Base-by-base conservation (phyloP, 2,113 vertebrate genomes). In the Psophia crepitans region DNA sequence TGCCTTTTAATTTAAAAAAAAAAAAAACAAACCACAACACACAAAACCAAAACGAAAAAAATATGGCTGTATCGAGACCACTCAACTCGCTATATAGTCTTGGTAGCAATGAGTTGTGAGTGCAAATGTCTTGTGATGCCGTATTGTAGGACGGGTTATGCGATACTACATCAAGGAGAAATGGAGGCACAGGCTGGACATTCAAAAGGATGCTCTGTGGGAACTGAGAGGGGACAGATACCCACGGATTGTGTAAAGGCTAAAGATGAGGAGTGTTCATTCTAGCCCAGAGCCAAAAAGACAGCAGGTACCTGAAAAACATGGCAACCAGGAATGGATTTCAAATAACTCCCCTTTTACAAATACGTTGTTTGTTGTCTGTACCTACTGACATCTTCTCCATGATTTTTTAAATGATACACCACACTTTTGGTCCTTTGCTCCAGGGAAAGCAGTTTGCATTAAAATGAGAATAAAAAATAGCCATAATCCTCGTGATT, bases 381-480 rank as follows among this genome's bases (percentile, higher is more conserved):
- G 1, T 21, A 60, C 58, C 48, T 37, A n/a, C 39, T 54, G 71
- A 35, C 28, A 57, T 26, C 2, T 0, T 22, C 5, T 39, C 32
- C 4, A 1, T 22, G 33, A 58, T 53, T 78, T 85, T 92, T 74
- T 56, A 74, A 74, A 87, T n/a, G 30, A 89, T 15, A 35, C 19
- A 39, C 37, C 58, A 65, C 10, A 6, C 28, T 92, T 76, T 28
- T 66, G 35, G 73, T 58, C 30, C 60, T 75, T 78, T 58, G 73
- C 74, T 94, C 64, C 60, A 87, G 73, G 84, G 87, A 81, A 94
- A 78, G 37, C 64, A 84, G 69, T 20, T 84, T 54, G 80, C 69
- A 84, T 66, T 91, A 89, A 89, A 86, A 87, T 70, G 19, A 80
- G 48, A 46, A 88, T 53, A 13, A 49, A 68, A 37, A 83, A 61